phyloP scores from a whole-genome alignment of 2,797 vertebrate species.

The Clarias pachynema region DNA sequence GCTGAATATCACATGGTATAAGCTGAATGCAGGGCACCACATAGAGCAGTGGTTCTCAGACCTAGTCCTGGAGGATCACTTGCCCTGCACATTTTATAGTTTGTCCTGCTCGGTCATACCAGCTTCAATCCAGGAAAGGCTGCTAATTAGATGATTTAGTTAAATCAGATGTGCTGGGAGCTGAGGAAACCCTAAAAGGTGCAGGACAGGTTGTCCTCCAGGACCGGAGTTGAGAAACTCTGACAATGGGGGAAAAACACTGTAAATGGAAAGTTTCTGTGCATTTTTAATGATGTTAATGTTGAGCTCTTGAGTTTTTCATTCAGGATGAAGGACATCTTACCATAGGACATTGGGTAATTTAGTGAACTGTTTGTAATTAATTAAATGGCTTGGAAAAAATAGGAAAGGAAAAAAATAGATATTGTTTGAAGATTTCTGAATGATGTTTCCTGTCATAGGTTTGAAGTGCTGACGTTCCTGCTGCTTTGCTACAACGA shows the following conservation, averaged over 20 bases:
- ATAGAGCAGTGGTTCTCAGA: neutral
- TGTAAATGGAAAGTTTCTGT: too few species aligned
- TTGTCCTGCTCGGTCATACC: too few species aligned
- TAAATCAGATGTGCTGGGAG: neutral
- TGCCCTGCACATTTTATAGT: too few species aligned
- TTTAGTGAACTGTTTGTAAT: neutral
- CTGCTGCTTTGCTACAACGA: constrained; percentile 95
- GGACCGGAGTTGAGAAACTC: too few species aligned
- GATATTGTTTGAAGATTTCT: neutral
- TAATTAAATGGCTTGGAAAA: neutral
- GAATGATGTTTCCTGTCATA: constrained; percentile 58
- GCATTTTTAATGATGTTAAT: neutral
- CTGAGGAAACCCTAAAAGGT: too few species aligned
- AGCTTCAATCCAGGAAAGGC: too few species aligned
- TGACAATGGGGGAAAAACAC: too few species aligned
- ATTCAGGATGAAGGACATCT: neutral
- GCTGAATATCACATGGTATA: neutral
- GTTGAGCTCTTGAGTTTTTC: neutral
- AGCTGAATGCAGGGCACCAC: neutral
- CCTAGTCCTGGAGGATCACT: too few species aligned
- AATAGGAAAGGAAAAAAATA: neutral
- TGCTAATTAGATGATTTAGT: neutral
- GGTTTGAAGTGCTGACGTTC: constrained; percentile 97
- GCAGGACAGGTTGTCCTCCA: too few species aligned
- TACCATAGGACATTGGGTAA: neutral